Evolutionary conservation across 2,797 vertebrate species (phyloP).

Genomic region (Scolopax rusticola): DNA sequence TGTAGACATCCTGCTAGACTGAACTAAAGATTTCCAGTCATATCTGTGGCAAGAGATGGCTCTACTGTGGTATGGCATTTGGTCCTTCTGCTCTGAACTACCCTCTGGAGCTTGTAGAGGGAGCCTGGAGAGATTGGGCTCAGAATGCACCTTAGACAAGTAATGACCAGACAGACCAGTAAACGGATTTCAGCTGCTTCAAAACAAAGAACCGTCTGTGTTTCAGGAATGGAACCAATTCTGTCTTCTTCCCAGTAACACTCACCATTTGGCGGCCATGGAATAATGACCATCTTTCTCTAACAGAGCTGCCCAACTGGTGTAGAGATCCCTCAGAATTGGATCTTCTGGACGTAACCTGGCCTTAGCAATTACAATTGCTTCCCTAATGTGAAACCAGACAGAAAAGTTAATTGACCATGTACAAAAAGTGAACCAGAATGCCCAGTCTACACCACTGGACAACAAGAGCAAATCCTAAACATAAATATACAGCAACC

Average conservation of each 20-base stretch:
- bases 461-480: background rate
- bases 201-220: background rate
- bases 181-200: background rate
- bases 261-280: constrained; percentile 94
- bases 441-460: background rate
- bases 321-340: constrained; percentile 88
- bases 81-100: background rate
- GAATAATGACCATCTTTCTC: constrained; percentile 95
- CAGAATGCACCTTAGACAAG: background rate
- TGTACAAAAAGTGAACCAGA: background rate
- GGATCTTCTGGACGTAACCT: constrained; percentile 89
- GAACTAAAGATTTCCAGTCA: background rate
- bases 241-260: background rate
- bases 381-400: constrained; percentile 85
- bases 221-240: background rate
- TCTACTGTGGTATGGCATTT: background rate
- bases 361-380: constrained; percentile 91
- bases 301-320: constrained; percentile 88
- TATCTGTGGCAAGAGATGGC: background rate
- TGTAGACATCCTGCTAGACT: background rate
- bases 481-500: constrained; percentile 76
- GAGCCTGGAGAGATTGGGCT: background rate
- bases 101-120: background rate
- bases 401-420: background rate
- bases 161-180: background rate